Evolutionary conservation across 2,888 invertebrate species (phyloP).

Genomic region (Thelaira solivaga): DNA sequence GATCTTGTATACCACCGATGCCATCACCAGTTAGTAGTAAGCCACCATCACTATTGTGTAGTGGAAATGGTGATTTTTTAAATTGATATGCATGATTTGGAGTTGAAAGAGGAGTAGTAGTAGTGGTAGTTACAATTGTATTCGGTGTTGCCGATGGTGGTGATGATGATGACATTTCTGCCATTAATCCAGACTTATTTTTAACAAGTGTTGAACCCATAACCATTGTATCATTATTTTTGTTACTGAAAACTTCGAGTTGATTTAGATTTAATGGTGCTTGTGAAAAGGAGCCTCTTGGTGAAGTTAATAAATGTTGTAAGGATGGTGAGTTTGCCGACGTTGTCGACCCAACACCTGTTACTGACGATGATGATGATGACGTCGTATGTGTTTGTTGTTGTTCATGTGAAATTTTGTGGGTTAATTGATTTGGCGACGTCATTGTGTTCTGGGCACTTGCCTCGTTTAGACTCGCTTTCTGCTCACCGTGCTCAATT

Average conservation of each 20-base stretch:
- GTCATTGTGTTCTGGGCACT: slow-evolving; percentile 75
- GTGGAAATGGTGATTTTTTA: slow-evolving; percentile 37
- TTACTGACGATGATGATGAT: slow-evolving; percentile 45
- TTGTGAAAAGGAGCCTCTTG: slow-evolving; percentile 65
- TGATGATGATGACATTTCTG: slow-evolving; percentile 65
- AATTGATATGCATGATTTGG: slow-evolving; percentile 48
- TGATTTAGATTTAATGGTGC: slow-evolving; percentile 49
- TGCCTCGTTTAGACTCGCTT: slow-evolving; percentile 79
- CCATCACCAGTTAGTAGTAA: slow-evolving; percentile 50
- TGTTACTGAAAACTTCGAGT: slow-evolving; percentile 52
- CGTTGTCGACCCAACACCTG: slow-evolving; percentile 54
- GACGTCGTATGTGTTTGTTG: slow-evolving; percentile 56
- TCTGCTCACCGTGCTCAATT: slow-evolving; percentile 77
- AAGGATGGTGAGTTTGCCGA: slow-evolving; percentile 65
- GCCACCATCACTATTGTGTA: slow-evolving; percentile 38
- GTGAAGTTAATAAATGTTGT: slow-evolving; percentile 73
- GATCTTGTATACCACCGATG: slow-evolving; percentile 56
- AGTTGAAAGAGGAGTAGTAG: slow-evolving; percentile 71
- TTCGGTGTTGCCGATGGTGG: slow-evolving; percentile 62
- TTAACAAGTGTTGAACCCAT: slow-evolving; percentile 67
- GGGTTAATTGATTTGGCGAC: slow-evolving; percentile 68
- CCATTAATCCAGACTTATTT: slow-evolving; percentile 56
- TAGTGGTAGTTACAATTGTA: slow-evolving; percentile 74
- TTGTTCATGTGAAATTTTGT: slow-evolving; percentile 26
- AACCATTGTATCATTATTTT: slow-evolving; percentile 65